Evolutionary conservation across 2,113 vertebrate species (phyloP).

Genomic region (Pavo muticus): DNA sequence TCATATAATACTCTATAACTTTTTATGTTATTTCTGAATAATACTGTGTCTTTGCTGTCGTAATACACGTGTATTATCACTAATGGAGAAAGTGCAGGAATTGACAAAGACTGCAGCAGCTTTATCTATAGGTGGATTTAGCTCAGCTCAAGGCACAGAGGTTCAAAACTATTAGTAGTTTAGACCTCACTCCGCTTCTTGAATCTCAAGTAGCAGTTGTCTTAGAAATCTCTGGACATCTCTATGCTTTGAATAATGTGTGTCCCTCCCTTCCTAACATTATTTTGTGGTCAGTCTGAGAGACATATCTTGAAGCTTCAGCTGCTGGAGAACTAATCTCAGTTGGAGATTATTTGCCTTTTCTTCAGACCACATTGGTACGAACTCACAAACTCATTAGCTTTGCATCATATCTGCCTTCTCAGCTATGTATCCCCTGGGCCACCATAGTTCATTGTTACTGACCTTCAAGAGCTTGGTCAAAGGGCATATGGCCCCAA

Average conservation of each 20-base stretch:
- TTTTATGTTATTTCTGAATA: not conserved
- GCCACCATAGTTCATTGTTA: not conserved
- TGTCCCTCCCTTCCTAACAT: not conserved
- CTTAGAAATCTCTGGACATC: not conserved
- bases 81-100: not conserved
- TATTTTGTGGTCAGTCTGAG: not conserved
- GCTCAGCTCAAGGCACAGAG: not conserved
- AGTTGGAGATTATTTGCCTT: not conserved
- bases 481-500: not conserved
- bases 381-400: not conserved
- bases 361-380: not conserved
- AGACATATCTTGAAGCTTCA: not conserved
- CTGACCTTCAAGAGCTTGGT: not conserved
- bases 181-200: not conserved
- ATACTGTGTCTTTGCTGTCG: not conserved
- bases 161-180: not conserved
- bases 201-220: not conserved
- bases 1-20: not conserved
- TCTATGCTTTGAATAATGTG: not conserved
- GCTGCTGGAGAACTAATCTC: not conserved
- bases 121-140: not conserved
- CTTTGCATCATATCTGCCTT: not conserved
- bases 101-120: rapidly evolving
- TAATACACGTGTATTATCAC: not conserved
- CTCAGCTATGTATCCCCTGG: not conserved